Base-by-base conservation (phyloP, 2,797 vertebrate species). In the Pitangus sulphuratus region DNA sequence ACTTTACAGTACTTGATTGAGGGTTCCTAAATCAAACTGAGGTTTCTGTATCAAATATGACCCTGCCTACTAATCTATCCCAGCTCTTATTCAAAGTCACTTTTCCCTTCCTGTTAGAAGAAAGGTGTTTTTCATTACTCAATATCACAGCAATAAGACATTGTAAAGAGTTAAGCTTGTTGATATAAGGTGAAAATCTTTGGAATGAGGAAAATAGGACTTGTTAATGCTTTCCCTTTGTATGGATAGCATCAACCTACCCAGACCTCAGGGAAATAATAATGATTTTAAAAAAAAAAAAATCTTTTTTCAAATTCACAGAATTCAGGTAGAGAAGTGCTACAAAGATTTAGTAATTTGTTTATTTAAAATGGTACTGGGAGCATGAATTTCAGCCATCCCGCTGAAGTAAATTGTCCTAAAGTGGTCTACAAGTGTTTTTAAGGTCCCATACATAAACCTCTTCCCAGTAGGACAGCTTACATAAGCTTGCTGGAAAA, bases 381-480 rank as follows among this genome's bases (percentile, higher is more conserved):
- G n/a, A 95, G 78, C 86, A 94, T 81, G 93, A 95, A 93, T 97
- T 97, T 97, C 96, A 97, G 96, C 87, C 83, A 95, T 95, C 95
- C 79, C 75, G 33, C 92, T 39, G 37, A 81, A 92, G 53, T 15
- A 96, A 97, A 97, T 96, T 95, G 91, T 57, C 57, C 90, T 94
- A 76, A 97, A 98, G 91, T 92, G 85, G 83, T 35, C 75, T 94
- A 78, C 69, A 70, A 77, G 64, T 74, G 82, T 93, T 96, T 87
- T 96, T 94, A 86, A 93, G 72, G 31, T 54, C 72, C 40, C 50
- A 95, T 54, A 93, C 66, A 93, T 95, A 95, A 96, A 61, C 64
- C 84, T 89, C 16, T 66, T 94, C 93, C 47, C 81, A 93, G 89
- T 25, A 93, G 93, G 86, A 64, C 26, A 87, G 89, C 90, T 93